phyloP scores from a whole-genome alignment of 2,797 vertebrate genomes.

The Dromococcyx pavoninus region DNA sequence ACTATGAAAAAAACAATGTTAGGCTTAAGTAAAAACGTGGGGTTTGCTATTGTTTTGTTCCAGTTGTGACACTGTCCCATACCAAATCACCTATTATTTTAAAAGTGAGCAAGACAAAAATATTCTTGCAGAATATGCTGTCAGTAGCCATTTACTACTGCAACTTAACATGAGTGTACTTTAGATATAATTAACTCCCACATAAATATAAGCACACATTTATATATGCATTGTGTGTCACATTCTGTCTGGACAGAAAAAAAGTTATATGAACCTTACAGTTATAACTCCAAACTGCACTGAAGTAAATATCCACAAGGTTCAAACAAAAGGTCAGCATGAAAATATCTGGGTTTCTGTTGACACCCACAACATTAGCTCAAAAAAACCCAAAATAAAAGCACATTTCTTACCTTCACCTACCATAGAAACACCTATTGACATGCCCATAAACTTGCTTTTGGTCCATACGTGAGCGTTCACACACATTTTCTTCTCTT shows the following conservation, averaged over 20 bases:
- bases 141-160: not conserved
- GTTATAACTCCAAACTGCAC: not conserved
- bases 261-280: not conserved
- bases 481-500: conserved; percentile 88
- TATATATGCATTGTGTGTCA: rapidly evolving
- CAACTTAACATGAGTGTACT: not conserved
- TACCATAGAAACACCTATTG: conserved; percentile 93
- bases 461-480: conserved; percentile 93
- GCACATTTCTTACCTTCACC: conserved; percentile 86
- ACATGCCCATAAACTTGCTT: conserved; percentile 99
- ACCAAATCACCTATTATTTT: rapidly evolving
- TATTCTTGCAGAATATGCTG: not conserved
- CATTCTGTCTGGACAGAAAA: not conserved
- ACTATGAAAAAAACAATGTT: not conserved
- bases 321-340: not conserved
- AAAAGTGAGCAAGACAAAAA: not conserved
- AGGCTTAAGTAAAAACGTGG: rapidly evolving
- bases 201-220: not conserved
- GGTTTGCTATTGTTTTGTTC: not conserved
- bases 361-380: not conserved
- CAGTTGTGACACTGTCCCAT: not conserved
- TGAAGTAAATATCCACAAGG: not conserved
- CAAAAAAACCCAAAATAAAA: not conserved
- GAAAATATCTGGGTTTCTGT: not conserved
- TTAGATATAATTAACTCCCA: not conserved